Evolutionary conservation across 2,113 vertebrate species (phyloP).

Genomic region (Hystrix cristata): DNA sequence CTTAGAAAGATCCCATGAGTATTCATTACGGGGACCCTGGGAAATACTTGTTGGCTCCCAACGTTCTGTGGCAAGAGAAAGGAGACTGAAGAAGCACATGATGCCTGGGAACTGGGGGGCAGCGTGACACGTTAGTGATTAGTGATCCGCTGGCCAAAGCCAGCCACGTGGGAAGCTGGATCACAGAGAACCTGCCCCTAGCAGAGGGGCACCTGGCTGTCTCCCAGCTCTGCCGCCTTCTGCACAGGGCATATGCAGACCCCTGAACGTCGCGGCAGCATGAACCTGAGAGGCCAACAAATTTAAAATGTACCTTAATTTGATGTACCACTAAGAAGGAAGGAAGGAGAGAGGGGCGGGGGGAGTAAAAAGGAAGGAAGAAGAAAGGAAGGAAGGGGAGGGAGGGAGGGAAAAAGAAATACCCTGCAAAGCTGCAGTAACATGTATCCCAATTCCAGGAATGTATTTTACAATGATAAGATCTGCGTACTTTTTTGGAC

Average conservation of each 20-base stretch:
- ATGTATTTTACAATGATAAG: not conserved
- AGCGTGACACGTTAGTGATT: not conserved
- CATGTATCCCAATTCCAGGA: not conserved
- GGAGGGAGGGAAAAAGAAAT: not conserved
- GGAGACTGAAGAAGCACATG: not conserved
- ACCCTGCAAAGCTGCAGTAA: not conserved
- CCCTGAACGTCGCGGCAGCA: not conserved
- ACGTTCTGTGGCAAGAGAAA: not conserved
- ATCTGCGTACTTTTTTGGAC: not conserved
- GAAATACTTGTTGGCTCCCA: slow-evolving; percentile 68
- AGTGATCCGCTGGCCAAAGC: not conserved
- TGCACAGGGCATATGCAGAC: not conserved
- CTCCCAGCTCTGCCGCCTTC: not conserved
- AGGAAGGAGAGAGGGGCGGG: not conserved
- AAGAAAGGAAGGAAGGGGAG: no score
- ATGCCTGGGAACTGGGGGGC: not conserved
- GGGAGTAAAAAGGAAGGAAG: not conserved
- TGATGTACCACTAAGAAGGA: not conserved
- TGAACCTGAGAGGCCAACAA: not conserved
- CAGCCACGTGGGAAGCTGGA: not conserved
- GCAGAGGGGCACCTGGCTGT: not conserved
- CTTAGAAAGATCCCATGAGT: slow-evolving; percentile 73
- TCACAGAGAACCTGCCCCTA: not conserved
- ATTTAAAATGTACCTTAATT: not conserved
- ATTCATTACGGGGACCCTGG: slow-evolving; percentile 77